phyloP scores from a whole-genome alignment of 2,888 invertebrate genomes.

The Carabus problematicus region DNA sequence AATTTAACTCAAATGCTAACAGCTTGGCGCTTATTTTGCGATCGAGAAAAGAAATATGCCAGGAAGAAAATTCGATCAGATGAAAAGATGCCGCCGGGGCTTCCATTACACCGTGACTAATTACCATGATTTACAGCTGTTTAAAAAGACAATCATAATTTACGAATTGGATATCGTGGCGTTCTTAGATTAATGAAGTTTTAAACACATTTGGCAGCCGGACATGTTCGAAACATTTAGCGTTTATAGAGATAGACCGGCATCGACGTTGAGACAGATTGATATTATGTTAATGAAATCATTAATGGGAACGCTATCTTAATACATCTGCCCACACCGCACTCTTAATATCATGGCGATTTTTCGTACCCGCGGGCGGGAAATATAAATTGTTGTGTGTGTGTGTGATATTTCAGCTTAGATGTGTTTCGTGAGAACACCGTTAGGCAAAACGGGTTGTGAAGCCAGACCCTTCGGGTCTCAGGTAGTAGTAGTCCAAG shows the following conservation, averaged over 20 bases:
- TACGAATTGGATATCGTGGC: constrained; percentile 31
- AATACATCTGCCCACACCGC: constrained; percentile 15
- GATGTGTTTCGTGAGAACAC: no score
- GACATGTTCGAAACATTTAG: constrained; percentile 14
- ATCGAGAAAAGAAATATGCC: no score
- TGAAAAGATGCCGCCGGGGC: constrained; percentile 26
- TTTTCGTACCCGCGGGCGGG: constrained; percentile 8
- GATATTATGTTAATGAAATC: constrained; percentile 22
- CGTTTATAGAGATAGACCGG: constrained; percentile 8
- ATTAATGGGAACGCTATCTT: constrained; percentile 9
- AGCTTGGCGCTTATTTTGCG: no score
- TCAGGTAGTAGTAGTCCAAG: no score
- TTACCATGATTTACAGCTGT: constrained; percentile 34
- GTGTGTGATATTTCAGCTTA: no score
- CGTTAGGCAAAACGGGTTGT: no score
- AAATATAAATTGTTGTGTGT: not conserved
- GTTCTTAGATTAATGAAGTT: constrained; percentile 25
- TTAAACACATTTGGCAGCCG: constrained; percentile 17
- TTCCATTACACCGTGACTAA: constrained; percentile 32
- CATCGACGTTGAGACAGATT: not conserved
- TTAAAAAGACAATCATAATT: constrained; percentile 35
- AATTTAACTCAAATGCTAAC: no score
- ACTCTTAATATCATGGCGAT: not conserved
- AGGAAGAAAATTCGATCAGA: no score
- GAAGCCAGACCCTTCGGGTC: no score